These are phyloP conservation scores for Anseranas semipalmata DNA, from an alignment of 2,113 vertebrate genomes.

Conservation along the genomic window DNA sequence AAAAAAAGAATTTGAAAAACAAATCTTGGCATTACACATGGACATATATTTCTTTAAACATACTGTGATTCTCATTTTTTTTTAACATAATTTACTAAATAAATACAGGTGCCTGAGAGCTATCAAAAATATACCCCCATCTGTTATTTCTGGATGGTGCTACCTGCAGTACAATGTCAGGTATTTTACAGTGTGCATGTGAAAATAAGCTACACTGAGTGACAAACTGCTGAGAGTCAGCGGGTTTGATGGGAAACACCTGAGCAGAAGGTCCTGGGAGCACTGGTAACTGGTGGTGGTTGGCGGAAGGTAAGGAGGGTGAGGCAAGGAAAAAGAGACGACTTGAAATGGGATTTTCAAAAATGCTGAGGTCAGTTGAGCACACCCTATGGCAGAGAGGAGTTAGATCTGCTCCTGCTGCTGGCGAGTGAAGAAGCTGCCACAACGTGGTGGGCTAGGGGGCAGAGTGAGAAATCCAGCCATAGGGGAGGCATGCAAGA, in stretches of 20 bases:
- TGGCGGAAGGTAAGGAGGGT: neutral
- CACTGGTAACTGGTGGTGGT: neutral
- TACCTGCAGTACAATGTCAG: neutral
- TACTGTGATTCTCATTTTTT: neutral
- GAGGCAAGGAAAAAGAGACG: neutral
- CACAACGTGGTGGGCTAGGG: neutral
- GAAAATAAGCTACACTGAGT: neutral
- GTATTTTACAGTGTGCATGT: neutral
- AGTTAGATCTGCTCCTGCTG: neutral
- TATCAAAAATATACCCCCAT: neutral
- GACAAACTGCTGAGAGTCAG: neutral
- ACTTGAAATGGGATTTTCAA: neutral
- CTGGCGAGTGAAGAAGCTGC: neutral
- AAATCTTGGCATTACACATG: neutral
- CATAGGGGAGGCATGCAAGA: rapidly evolving
- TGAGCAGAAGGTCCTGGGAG: neutral
- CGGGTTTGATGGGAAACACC: neutral
- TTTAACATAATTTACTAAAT: neutral
- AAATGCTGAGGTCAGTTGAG: neutral
- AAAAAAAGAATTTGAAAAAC: neutral
- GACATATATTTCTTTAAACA: neutral
- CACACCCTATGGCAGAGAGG: neutral
- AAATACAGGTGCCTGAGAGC: neutral
- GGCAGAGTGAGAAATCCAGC: neutral
- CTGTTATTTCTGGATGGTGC: neutral